Base-by-base conservation (phyloP, 2,888 invertebrate species). In the Hydropsyche betteni region DNA sequence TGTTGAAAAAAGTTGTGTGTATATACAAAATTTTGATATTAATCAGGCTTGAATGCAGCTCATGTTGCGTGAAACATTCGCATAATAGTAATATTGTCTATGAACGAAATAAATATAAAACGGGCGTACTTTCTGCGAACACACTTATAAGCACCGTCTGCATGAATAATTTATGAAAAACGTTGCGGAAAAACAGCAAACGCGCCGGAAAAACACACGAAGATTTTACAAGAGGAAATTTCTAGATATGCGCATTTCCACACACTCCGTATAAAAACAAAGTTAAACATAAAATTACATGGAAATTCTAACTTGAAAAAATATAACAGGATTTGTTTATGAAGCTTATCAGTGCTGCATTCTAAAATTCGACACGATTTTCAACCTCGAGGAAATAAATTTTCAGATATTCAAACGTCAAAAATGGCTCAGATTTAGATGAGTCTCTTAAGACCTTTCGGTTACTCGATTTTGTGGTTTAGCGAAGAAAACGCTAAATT, bases 291-390 rank as follows among this genome's bases (percentile, higher is more conserved):
- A 44, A 44, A 44, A 44, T 44, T 44, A 44, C 44, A 44, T 44
- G 44, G 7, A 44, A 44, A 44, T 44, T 44, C 10, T 44, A 10
- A 44, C 44, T 1, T 10, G 44, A 44, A 44, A 64, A 77, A 77
- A 77, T 75, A 77, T 71, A 76, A 77, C 71, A 68, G 68, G 70
- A 68, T 51, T 16, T 55, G 55, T 68, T 77, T 75, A 77, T 75
- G 77, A 77, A 77, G 64, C 4, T 36, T 38, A 50, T 52, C 7
- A 58, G 34, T 69, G 51, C 64, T 69, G 76, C 53, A 50, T 64
- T 55, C 53, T 5, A 24, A 24, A 12, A 64, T 64, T 34, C 64
- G 10, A 4, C 5, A 64, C 14, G 16, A 12, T 16, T 24, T 6
- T 58, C n/a, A 68, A 44, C 33, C 10, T 10, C 6, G 10, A 10